Conservation (phyloP, 2,888 invertebrate species). For the Meganola albula region DNA sequence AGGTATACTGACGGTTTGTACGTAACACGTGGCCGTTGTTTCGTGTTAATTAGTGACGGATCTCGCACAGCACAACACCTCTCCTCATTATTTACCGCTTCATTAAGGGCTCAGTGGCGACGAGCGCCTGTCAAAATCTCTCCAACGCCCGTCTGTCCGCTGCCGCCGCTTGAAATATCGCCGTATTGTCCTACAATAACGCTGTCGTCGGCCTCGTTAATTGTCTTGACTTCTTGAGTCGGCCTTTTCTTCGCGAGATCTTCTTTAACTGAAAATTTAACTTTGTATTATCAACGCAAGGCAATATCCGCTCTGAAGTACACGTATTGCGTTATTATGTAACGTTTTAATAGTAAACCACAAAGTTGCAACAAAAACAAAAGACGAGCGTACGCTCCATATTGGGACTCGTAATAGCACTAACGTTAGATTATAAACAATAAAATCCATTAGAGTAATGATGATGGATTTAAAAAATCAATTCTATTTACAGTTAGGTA, state of each 20-base stretch:
- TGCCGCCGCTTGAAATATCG: slow-evolving; percentile 63
- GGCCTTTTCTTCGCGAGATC: slow-evolving; percentile 43
- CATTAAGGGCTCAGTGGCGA: slow-evolving; percentile 73
- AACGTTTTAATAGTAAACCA: slow-evolving; percentile 48
- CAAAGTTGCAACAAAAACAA: slow-evolving; percentile 55
- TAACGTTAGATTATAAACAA: slow-evolving; percentile 59
- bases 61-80: slow-evolving; percentile 63
- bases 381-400: slow-evolving; percentile 42
- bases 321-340: slow-evolving; percentile 42
- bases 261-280: slow-evolving; percentile 46
- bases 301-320: slow-evolving; percentile 51
- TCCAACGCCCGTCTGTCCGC: slow-evolving; percentile 53
- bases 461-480: slow-evolving; percentile 65
- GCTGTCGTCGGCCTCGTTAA: slow-evolving; percentile 68
- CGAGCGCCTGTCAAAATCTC: slow-evolving; percentile 70
- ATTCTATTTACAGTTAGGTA: slow-evolving; percentile 67
- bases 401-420: slow-evolving; percentile 57
- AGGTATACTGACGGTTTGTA: slow-evolving; percentile 26
- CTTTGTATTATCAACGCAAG: slow-evolving; percentile 49
- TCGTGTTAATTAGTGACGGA: slow-evolving; percentile 68
- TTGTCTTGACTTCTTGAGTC: slow-evolving; percentile 62
- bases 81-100: slow-evolving; percentile 75
- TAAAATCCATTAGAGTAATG: slow-evolving; percentile 58
- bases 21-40: slow-evolving; percentile 49
- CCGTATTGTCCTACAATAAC: slow-evolving; percentile 69